Percentiles rank a stretch among this genome's conserved stretches.
These are phyloP conservation scores for Scolopax mira DNA, from an alignment of 2,113 vertebrate genomes.

Conservation along the genomic window DNA sequence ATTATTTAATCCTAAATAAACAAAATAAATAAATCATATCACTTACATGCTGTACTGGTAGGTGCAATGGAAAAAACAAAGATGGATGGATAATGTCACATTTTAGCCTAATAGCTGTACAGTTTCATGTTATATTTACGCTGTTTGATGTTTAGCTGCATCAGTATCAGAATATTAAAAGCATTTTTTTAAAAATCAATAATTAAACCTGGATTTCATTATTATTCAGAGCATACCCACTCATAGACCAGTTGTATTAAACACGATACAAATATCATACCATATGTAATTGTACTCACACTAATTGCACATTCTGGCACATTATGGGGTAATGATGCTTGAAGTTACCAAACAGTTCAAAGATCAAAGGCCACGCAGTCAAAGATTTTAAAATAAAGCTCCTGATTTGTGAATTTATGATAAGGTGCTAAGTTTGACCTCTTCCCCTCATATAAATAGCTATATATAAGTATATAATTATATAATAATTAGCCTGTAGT, in stretches of 20 bases:
- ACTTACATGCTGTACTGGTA: neutral
- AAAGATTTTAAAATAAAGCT: constrained; percentile 53
- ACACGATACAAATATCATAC: neutral
- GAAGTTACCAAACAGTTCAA: constrained; percentile 60
- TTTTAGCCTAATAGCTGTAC: neutral
- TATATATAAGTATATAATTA: constrained; percentile 11
- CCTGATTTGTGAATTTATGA: constrained; percentile 41
- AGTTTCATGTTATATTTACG: neutral
- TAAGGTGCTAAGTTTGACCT: constrained; percentile 44
- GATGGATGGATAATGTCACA: neutral
- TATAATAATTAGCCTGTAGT: constrained; percentile 24
- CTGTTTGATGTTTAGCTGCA: constrained; percentile 2
- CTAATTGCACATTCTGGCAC: constrained; percentile 48
- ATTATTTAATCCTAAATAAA: constrained; percentile 6
- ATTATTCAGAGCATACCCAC: constrained; percentile 5
- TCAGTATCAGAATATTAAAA: neutral
- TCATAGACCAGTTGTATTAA: neutral
- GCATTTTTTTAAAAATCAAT: neutral
- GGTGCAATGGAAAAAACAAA: neutral
- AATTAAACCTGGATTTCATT: constrained; percentile 31
- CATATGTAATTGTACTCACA: neutral
- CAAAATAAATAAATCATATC: constrained; percentile 24
- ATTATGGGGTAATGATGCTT: constrained; percentile 56
- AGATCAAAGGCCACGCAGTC: constrained; percentile 32
- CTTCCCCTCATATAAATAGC: constrained; percentile 4